phyloP scores from a whole-genome alignment of 64 coral and sea anemone genomes.

The Pocillopora damicornis region DNA sequence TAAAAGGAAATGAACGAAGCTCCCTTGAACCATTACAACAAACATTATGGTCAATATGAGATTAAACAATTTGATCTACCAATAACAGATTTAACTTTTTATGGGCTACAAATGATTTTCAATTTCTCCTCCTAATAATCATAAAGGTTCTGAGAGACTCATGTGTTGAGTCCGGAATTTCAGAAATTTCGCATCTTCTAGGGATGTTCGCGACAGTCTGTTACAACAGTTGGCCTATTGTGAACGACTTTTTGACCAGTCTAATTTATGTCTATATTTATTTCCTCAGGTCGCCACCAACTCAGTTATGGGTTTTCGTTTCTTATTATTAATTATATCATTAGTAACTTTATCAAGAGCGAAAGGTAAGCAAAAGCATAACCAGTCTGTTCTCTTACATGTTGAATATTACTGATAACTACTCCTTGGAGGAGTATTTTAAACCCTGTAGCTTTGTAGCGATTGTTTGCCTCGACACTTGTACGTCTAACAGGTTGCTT shows the following conservation, averaged over 20 bases:
- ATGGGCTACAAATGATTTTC: too few relatives aligned
- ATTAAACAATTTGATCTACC: too few relatives aligned
- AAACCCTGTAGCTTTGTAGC: background rate
- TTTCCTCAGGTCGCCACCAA: slow-evolving; percentile 1
- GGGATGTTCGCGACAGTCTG: background rate
- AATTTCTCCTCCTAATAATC: too few relatives aligned
- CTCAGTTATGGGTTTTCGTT: slow-evolving; percentile 44
- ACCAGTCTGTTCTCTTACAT: background rate
- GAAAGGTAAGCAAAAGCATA: slow-evolving; percentile 18
- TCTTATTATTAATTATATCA: slow-evolving; percentile 33
- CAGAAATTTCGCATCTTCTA: background rate
- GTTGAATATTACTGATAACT: too few relatives aligned
- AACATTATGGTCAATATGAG: too few relatives aligned
- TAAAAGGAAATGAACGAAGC: too few relatives aligned
- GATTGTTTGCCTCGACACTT: background rate
- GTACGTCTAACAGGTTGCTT: too few relatives aligned
- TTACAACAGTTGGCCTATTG: background rate
- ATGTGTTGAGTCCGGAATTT: too few relatives aligned
- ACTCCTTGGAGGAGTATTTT: too few relatives aligned
- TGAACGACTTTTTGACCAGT: background rate
- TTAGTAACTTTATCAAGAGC: slow-evolving; percentile 37
- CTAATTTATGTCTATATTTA: background rate
- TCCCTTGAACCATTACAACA: too few relatives aligned
- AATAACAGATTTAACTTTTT: too few relatives aligned
- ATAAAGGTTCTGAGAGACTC: too few relatives aligned